Conservation (phyloP, 2,797 vertebrate species). For the Sarcophilus harrisii region DNA sequence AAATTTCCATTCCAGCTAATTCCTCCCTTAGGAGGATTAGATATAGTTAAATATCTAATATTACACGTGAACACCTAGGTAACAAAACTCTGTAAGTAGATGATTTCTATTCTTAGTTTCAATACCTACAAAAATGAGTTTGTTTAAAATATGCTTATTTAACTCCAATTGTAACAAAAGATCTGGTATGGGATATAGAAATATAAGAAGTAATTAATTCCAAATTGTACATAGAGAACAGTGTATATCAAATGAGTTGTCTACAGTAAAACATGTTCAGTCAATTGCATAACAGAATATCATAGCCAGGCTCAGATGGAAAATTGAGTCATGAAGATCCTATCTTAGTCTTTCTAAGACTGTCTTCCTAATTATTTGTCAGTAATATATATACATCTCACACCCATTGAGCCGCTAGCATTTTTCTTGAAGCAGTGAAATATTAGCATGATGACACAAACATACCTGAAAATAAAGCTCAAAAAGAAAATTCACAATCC, state of each 20-base stretch:
- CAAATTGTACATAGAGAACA: background rate
- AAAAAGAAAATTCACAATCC: background rate
- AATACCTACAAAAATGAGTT: background rate
- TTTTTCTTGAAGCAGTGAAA: background rate
- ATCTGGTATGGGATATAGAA: background rate
- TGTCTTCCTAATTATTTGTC: background rate
- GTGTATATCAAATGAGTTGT: background rate
- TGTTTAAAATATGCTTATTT: background rate
- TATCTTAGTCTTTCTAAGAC: background rate
- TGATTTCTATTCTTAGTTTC: background rate
- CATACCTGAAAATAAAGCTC: background rate
- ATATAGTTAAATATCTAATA: background rate
- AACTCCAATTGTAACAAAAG: background rate
- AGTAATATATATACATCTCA: background rate
- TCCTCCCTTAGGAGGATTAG: background rate
- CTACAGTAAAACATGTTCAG: background rate
- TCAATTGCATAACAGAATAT: background rate
- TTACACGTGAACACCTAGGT: background rate
- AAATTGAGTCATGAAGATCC: background rate
- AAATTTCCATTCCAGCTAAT: background rate
- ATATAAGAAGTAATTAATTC: background rate
- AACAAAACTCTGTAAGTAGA: background rate
- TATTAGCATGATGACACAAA: background rate
- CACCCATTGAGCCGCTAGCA: background rate
- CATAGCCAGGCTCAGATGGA: background rate